Evolutionary conservation across 2,888 invertebrate species (phyloP).

Genomic region (Meliscaeva auricollis): DNA sequence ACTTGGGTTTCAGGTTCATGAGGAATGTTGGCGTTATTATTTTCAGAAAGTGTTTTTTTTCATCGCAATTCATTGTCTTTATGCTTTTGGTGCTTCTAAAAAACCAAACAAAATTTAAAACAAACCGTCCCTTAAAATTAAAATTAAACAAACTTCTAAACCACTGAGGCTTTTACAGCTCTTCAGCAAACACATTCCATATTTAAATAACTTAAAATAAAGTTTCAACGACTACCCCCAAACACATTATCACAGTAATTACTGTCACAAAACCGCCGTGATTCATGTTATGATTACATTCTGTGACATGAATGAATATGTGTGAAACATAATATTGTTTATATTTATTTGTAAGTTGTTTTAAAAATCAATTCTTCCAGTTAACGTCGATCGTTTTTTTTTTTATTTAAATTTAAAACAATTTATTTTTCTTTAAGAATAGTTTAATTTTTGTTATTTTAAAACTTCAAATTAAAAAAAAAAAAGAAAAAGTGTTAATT

Average conservation of each 20-base stretch:
- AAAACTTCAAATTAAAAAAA: not conserved
- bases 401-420: too few species aligned
- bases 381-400: not conserved
- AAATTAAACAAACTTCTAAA: not conserved
- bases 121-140: slow-evolving; percentile 12
- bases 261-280: too few species aligned
- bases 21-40: too few species aligned
- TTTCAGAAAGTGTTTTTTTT: too few species aligned
- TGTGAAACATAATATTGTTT: not conserved
- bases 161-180: not conserved
- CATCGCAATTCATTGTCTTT: too few species aligned
- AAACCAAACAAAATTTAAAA: not conserved
- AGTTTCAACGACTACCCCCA: slow-evolving; percentile 6
- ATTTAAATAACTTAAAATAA: not conserved
- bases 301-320: not conserved
- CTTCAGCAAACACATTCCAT: not conserved
- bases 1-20: too few species aligned
- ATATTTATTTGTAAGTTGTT: not conserved
- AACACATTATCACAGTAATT: too few species aligned
- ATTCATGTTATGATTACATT: not conserved
- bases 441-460: not conserved
- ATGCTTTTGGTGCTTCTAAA: too few species aligned
- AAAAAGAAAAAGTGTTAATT: not conserved
- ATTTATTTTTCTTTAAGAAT: not conserved
- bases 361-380: slow-evolving; percentile 10